phyloP scores from a whole-genome alignment of 2,888 invertebrate genomes.

The Rhamphomyia laevipes region DNA sequence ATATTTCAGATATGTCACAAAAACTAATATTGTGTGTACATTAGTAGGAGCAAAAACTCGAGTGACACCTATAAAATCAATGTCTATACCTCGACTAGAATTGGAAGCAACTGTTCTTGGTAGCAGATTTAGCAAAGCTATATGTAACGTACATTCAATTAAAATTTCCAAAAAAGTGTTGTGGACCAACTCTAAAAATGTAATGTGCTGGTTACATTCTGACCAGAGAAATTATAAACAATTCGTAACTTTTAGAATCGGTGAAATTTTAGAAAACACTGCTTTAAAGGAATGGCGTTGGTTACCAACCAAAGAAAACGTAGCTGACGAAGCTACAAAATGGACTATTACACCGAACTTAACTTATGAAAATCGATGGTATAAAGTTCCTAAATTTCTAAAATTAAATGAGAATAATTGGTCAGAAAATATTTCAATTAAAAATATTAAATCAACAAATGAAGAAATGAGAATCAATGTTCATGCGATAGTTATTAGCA shows the following conservation, averaged over 20 bases:
- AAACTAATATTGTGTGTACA: slow-evolving; percentile 2
- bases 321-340: slow-evolving; percentile 8
- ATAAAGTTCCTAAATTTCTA: neutral
- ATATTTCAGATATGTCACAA: slow-evolving; percentile 12
- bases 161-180: slow-evolving; percentile 9
- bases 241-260: slow-evolving; percentile 16
- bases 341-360: neutral
- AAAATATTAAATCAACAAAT: neutral
- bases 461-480: neutral
- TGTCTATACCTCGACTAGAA: slow-evolving; percentile 18
- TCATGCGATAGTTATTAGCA: neutral
- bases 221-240: slow-evolving; percentile 18
- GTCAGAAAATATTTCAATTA: neutral
- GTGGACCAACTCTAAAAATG: slow-evolving; percentile 22
- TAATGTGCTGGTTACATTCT: slow-evolving; percentile 17
- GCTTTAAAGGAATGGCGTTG: slow-evolving; percentile 7
- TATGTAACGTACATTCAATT: slow-evolving; percentile 9
- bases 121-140: slow-evolving; percentile 8
- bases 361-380: neutral
- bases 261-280: slow-evolving; percentile 12
- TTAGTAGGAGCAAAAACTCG: slow-evolving; percentile 17
- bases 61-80: slow-evolving; percentile 17
- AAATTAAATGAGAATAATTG: neutral
- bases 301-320: slow-evolving; percentile 5
- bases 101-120: slow-evolving; percentile 17